Evolutionary conservation across 2,888 invertebrate species (phyloP).

Genomic region (Caenorhabditis sp.): DNA sequence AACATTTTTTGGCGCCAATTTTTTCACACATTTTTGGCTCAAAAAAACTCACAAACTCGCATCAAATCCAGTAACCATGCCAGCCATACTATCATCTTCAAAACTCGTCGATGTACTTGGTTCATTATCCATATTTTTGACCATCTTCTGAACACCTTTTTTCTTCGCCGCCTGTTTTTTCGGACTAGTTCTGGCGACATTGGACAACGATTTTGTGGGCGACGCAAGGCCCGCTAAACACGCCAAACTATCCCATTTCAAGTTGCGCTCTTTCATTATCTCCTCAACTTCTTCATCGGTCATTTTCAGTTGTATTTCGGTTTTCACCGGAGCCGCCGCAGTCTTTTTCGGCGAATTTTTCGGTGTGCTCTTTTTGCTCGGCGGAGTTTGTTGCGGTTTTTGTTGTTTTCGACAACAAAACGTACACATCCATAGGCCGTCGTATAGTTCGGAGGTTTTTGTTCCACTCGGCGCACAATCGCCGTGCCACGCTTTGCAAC

Average conservation of each 20-base stretch:
- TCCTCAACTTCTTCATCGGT: not conserved
- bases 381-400: not conserved
- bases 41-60: slow-evolving; percentile 6
- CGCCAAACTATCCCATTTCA: not conserved
- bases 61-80: not conserved
- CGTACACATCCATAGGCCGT: slow-evolving; percentile 2
- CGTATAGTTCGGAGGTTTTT: not conserved
- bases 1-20: too few species aligned
- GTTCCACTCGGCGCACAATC: slow-evolving; percentile 8
- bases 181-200: not conserved
- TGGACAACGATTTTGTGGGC: not conserved
- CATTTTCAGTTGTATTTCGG: not conserved
- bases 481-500: slow-evolving; percentile 9
- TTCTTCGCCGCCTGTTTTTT: not conserved
- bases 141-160: not conserved
- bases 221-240: not conserved
- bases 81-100: not conserved
- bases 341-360: not conserved
- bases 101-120: not conserved
- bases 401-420: slow-evolving; percentile 1
- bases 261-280: not conserved
- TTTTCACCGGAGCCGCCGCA: not conserved
- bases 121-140: not conserved
- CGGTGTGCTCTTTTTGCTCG: not conserved
- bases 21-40: not conserved